phyloP scores from a whole-genome alignment of 2,113 vertebrate species.

The Cololabis saira region DNA sequence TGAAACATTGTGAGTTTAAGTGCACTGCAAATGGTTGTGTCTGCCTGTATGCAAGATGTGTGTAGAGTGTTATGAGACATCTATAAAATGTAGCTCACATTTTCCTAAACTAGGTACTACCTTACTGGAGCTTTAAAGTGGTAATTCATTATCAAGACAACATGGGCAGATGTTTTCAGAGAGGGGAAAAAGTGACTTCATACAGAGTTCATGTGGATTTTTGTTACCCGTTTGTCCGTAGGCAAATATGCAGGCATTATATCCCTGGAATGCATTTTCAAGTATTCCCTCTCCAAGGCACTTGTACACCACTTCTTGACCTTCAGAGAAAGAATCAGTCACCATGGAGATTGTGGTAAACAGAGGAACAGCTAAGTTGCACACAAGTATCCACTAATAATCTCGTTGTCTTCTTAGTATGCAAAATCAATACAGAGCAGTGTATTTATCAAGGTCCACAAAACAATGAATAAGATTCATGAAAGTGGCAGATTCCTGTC shows the following conservation, averaged over 20 bases:
- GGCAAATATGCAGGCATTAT: conserved; percentile 99
- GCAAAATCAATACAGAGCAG: not conserved
- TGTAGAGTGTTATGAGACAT: too few relatives aligned
- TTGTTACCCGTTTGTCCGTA: conserved; percentile 98
- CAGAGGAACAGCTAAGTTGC: conserved; percentile 34
- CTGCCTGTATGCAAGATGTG: too few relatives aligned
- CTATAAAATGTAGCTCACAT: not conserved
- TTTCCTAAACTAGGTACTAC: too few relatives aligned
- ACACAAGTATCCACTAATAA: not conserved
- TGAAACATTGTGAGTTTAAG: too few relatives aligned
- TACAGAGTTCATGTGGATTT: conserved; percentile 1
- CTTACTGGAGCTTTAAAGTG: too few relatives aligned
- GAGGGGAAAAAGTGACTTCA: not conserved
- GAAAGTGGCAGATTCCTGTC: conserved; percentile 44
- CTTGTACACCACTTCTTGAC: conserved; percentile 98
- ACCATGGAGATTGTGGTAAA: conserved; percentile 61
- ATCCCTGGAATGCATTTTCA: conserved; percentile 99
- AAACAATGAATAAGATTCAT: conserved; percentile 20
- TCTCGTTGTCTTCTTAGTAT: conserved; percentile 6
- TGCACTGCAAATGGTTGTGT: too few relatives aligned
- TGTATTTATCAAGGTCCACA: conserved; percentile 2
- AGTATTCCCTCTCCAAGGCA: conserved; percentile 99
- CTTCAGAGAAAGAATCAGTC: conserved; percentile 77
- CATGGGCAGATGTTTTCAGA: too few relatives aligned
- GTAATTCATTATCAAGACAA: too few relatives aligned